Conservation (phyloP, 2,113 vertebrate genomes). For the Xyliphius kryptos region DNA sequence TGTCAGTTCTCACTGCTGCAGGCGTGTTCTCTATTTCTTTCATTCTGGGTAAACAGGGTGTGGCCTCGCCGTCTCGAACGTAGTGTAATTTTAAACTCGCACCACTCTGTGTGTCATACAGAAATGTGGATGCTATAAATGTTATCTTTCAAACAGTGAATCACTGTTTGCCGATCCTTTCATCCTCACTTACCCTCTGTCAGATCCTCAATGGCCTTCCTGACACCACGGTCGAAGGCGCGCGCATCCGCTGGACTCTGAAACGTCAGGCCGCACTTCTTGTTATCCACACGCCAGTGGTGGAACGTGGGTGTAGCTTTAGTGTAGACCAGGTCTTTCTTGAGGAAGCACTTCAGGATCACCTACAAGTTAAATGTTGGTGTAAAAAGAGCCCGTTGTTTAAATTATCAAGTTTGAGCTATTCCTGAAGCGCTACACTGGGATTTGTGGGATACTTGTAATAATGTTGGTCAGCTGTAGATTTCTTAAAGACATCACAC, state of each 20-base stretch:
- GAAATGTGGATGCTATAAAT: too few relatives aligned
- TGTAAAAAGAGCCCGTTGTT: neutral
- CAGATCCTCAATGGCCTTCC: slow-evolving; percentile 94
- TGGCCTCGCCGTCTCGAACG: neutral
- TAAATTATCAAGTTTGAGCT: neutral
- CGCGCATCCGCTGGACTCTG: slow-evolving; percentile 89
- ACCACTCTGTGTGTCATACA: too few relatives aligned
- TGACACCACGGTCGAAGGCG: slow-evolving; percentile 90
- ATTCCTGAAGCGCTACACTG: too few relatives aligned
- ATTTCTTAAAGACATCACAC: too few relatives aligned
- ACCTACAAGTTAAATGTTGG: slow-evolving; percentile 60
- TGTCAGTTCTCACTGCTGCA: neutral
- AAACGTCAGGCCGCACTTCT: slow-evolving; percentile 90
- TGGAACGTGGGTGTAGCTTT: slow-evolving; percentile 97
- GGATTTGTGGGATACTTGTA: too few relatives aligned
- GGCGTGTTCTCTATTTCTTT: neutral
- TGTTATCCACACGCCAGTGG: slow-evolving; percentile 94
- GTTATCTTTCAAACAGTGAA: too few relatives aligned
- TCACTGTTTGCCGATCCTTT: neutral
- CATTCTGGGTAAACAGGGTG: neutral
- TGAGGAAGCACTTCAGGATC: slow-evolving; percentile 88
- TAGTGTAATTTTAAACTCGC: neutral
- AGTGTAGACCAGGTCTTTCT: slow-evolving; percentile 93
- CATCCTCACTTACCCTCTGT: slow-evolving; percentile 75
- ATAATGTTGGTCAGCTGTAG: too few relatives aligned